Evolutionary conservation across 2,888 invertebrate genomes (phyloP).

Genomic region (Ephialtes manifestator): DNA sequence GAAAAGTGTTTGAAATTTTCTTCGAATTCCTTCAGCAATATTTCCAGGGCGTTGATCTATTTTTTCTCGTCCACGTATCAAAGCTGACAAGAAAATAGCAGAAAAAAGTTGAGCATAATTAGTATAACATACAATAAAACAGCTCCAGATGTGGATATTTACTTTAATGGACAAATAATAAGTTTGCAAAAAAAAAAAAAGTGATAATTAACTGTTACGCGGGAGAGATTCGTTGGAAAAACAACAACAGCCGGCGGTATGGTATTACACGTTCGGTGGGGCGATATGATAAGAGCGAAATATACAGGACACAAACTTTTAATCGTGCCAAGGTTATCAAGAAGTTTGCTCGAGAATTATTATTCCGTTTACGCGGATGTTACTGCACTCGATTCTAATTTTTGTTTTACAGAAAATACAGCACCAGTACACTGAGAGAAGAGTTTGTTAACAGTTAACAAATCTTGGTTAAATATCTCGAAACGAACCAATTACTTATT

Average conservation of each 20-base stretch:
- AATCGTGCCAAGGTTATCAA: conserved; percentile 57
- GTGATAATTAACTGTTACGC: not conserved
- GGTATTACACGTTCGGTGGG: not conserved
- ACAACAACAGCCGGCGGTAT: conserved; percentile 13
- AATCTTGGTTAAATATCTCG: too few species aligned
- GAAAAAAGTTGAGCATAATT: not conserved
- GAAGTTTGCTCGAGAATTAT: conserved; percentile 62
- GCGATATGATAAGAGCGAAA: conserved; percentile 33
- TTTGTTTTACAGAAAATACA: not conserved
- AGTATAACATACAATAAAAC: not conserved
- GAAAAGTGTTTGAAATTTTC: too few species aligned
- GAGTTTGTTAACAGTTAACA: too few species aligned
- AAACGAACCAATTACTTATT: too few species aligned
- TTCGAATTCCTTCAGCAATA: too few species aligned
- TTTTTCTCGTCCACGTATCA: too few species aligned
- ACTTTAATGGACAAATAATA: not conserved
- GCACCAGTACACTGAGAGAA: not conserved
- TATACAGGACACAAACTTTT: conserved; percentile 20
- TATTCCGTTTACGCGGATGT: conserved; percentile 61
- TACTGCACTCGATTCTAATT: conserved; percentile 27
- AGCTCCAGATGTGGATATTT: not conserved
- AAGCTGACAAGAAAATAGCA: not conserved
- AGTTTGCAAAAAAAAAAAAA: not conserved
- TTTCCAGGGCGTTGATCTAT: too few species aligned
- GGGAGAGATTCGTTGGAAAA: conserved; percentile 1